Base-by-base conservation (phyloP, 2,888 invertebrate species). In the Drosophila ezoana region DNA sequence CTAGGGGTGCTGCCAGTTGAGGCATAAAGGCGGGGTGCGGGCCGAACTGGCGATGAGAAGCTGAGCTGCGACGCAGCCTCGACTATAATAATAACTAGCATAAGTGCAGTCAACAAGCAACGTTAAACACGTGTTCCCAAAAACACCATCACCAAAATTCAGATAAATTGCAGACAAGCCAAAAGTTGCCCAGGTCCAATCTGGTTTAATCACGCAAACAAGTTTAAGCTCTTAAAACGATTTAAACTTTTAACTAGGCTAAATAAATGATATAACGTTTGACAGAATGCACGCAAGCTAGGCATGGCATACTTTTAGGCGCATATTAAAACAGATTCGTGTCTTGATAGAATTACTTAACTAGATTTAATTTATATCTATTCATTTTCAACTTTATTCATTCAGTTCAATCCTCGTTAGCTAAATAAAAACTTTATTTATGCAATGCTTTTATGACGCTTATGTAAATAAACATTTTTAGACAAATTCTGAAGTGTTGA, bases 51-150 rank as follows among this genome's bases (percentile, higher is more conserved):
- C 14, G 10, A 38, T 28, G 52, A 43, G 45, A 43, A 52, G 63
- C 54, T 20, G 40, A 43, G 51, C 61, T 43, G 66, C n/a, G 59
- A 53, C 43, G 52, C 64, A 45, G 38, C 53, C 60, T 43, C 54
- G 61, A 57, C 72, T 63, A 72, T 72, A 72, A 79, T 58, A 80
- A 75, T 65, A 79, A 79, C 77, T 75, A 76, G 72, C 41, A 60
- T 44, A 62, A 76, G 67, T 58, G 69, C 53, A 60, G 75, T 28
- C 41, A 60, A 59, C 11, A 35, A 11, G 44, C 47, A 59, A n/a
- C 57, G 51, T 65, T 51, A 4, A 13, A 6, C 38, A 35, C 2
- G 8, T 40, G 44, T 81, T 79, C 52, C 40, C 23, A 37, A 47
- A 76, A 70, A 65, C 73, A 52, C 10, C 54, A 73, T 57, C 77